These are phyloP conservation scores for Conus canariensis DNA, from an alignment of 2,888 invertebrate genomes.

Conservation along the genomic window DNA sequence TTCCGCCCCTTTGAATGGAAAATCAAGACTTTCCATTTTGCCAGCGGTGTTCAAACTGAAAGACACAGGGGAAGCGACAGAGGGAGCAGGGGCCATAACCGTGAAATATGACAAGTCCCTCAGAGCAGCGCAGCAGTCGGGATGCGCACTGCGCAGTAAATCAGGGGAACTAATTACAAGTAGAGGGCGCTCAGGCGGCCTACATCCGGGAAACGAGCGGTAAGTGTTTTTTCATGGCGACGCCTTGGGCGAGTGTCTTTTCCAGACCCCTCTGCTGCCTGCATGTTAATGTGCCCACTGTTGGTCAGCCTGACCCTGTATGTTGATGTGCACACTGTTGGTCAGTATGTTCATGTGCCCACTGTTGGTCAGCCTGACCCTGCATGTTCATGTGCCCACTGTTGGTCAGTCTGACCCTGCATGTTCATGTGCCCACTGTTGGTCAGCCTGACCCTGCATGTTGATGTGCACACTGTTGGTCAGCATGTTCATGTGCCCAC, in stretches of 20 bases:
- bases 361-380: too few species aligned
- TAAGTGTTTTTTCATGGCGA: conserved; percentile 36
- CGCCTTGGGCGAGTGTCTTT: background rate
- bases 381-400: too few species aligned
- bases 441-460: too few species aligned
- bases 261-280: background rate
- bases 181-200: conserved; percentile 37
- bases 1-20: background rate
- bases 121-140: background rate
- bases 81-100: background rate
- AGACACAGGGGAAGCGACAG: background rate
- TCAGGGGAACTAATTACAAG: conserved; percentile 37
- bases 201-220: conserved; percentile 34
- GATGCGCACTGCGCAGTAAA: conserved; percentile 30
- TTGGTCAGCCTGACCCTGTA: too few species aligned
- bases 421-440: too few species aligned
- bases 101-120: conserved; percentile 38
- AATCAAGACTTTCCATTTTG: background rate
- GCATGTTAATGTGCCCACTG: background rate
- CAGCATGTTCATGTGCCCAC: background rate
- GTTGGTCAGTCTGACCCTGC: too few species aligned
- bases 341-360: too few species aligned
- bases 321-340: background rate
- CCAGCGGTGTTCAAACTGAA: background rate
- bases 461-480: too few species aligned